These are phyloP conservation scores for Nautilus pompilius DNA, from an alignment of 1,140 invertebrate genomes.

Conservation along the genomic window DNA sequence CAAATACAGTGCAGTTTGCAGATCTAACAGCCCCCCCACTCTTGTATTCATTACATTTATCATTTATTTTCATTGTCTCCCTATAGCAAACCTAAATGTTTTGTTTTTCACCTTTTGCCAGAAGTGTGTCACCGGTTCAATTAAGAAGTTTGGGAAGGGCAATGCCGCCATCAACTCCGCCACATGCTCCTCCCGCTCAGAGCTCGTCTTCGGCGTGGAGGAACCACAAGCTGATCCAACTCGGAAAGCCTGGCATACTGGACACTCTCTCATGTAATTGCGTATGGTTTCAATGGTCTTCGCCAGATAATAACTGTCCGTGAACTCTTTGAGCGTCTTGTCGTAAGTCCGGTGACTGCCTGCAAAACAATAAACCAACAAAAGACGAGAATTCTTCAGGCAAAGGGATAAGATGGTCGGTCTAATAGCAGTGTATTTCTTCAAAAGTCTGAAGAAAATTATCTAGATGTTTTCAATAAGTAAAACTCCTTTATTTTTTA, in stretches of 20 bases:
- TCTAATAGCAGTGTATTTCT: too few relatives aligned
- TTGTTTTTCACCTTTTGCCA: constrained; percentile 22
- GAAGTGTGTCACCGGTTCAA: constrained; percentile 10
- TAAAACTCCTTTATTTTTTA: too few relatives aligned
- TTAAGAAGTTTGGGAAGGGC: background rate
- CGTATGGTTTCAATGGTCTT: constrained; percentile 1
- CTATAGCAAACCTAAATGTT: too few relatives aligned
- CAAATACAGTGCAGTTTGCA: background rate
- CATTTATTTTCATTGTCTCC: too few relatives aligned
- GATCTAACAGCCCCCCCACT: background rate
- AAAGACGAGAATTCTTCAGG: background rate
- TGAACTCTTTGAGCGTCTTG: background rate
- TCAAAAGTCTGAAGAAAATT: too few relatives aligned
- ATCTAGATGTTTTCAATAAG: too few relatives aligned
- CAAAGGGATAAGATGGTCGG: background rate
- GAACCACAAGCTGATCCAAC: background rate
- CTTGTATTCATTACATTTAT: too few relatives aligned
- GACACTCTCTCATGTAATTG: background rate
- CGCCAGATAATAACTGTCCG: background rate
- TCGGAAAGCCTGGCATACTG: background rate
- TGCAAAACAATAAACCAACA: background rate
- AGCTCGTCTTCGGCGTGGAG: background rate
- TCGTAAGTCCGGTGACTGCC: background rate
- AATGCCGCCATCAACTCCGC: background rate
- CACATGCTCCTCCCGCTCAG: background rate